Conservation (phyloP, 2,888 invertebrate species). For the Eudemis profundana region DNA sequence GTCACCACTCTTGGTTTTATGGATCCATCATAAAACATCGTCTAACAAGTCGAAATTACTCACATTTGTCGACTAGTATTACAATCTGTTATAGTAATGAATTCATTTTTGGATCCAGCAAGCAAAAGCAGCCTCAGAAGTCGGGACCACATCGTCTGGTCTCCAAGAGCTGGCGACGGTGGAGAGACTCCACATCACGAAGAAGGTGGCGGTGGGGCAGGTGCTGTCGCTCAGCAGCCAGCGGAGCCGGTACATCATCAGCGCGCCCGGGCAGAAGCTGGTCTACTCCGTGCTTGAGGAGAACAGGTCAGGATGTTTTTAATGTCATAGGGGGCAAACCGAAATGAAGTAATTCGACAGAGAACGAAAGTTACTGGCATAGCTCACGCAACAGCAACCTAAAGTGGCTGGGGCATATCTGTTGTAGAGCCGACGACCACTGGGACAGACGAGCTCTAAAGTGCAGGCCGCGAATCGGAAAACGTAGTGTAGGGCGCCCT, state of each 20-base stretch:
- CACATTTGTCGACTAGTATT: no score
- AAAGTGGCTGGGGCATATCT: no score
- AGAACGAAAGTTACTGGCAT: no score
- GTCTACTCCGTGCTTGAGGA: slow-evolving; percentile 72
- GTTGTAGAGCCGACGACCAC: no score
- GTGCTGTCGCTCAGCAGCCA: slow-evolving; percentile 68
- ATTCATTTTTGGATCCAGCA: background rate
- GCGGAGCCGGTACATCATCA: slow-evolving; percentile 69
- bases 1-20: no score
- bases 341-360: no score
- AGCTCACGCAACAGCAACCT: no score
- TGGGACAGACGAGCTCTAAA: no score
- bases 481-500: no score
- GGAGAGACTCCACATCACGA: slow-evolving; percentile 68
- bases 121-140: background rate
- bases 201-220: slow-evolving; percentile 65
- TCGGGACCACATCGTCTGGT: slow-evolving; percentile 44
- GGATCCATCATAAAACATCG: no score
- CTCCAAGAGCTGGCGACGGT: slow-evolving; percentile 59
- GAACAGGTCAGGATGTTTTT: slow-evolving; percentile 57
- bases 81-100: background rate
- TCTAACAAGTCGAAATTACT: no score
- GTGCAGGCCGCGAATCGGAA: no score
- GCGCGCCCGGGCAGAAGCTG: slow-evolving; percentile 61
- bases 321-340: background rate